A percentile compares a stretch with the other conserved stretches of the same genome.
These are phyloP conservation scores for Scortum barcoo DNA, from an alignment of 2,113 vertebrate species.

Conservation along the genomic window DNA sequence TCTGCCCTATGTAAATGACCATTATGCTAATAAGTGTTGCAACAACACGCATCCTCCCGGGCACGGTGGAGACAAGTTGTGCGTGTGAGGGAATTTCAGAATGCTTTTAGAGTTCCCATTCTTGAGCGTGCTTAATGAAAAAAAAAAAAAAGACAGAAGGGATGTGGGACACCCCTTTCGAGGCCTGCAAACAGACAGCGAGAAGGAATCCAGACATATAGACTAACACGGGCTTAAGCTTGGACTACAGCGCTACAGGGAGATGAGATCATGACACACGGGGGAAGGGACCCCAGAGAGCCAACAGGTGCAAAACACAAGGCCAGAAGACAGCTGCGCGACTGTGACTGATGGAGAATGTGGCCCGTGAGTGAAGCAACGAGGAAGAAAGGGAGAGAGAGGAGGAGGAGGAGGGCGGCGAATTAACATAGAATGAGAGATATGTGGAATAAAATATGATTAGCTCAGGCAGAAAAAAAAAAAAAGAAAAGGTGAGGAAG, in stretches of 20 bases:
- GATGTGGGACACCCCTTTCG: background rate
- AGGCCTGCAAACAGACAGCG: constrained; percentile 5
- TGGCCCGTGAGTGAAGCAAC: constrained; percentile 10
- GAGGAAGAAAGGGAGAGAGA: constrained; percentile 10
- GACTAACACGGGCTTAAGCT: constrained; percentile 26
- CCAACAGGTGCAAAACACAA: constrained; percentile 71
- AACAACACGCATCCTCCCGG: constrained; percentile 55
- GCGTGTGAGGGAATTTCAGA: constrained; percentile 16
- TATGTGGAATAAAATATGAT: constrained; percentile 23
- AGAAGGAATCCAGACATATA: constrained; percentile 46
- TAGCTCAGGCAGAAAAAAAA: background rate
- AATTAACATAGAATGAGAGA: constrained; percentile 18
- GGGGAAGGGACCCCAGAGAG: constrained; percentile 40
- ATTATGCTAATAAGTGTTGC: constrained; percentile 73
- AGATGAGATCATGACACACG: constrained; percentile 58
- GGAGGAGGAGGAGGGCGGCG: background rate
- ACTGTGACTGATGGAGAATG: constrained; percentile 67
- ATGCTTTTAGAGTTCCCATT: background rate
- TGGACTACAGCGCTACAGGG: constrained; percentile 14
- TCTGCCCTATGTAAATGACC: constrained; percentile 77
- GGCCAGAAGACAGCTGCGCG: constrained; percentile 69
- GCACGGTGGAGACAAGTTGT: background rate
- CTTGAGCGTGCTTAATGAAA: background rate
- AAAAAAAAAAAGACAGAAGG: background rate
- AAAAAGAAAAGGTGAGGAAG: constrained; percentile 14